Conservation (phyloP, 2,888 invertebrate genomes). For the Megaustenia siamemsis region DNA sequence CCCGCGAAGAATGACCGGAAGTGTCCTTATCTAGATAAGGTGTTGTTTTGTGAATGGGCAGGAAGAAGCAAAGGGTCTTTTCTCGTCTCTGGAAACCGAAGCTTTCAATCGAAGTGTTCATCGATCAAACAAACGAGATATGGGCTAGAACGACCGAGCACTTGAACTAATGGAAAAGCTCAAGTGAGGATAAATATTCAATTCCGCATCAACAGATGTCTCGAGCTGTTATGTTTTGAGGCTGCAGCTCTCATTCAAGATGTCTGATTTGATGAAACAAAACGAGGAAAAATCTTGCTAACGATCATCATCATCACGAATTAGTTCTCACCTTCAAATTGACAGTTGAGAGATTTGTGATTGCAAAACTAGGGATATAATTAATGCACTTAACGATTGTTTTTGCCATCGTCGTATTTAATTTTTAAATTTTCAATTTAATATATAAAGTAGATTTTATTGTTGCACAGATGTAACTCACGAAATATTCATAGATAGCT, state of each 20-base stretch:
- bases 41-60: conserved; percentile 12
- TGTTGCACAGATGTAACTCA: too few relatives aligned
- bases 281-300: neutral
- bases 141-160: neutral
- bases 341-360: too few relatives aligned
- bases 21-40: conserved; percentile 1
- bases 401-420: too few relatives aligned
- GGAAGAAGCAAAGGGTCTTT: neutral
- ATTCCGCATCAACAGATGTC: neutral
- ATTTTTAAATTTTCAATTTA: too few relatives aligned
- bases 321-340: too few relatives aligned
- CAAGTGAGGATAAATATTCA: neutral
- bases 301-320: neutral
- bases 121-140: conserved; percentile 8
- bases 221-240: neutral
- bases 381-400: too few relatives aligned
- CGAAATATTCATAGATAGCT: too few relatives aligned
- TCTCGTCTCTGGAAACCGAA: neutral
- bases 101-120: neutral
- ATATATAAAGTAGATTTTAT: too few relatives aligned
- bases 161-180: neutral
- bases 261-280: neutral
- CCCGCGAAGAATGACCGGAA: conserved; percentile 5
- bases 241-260: neutral
- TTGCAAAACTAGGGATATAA: too few relatives aligned